Evolutionary conservation across 1,140 invertebrate genomes (phyloP).

Genomic region (Meloidogyne chitwoodi): DNA sequence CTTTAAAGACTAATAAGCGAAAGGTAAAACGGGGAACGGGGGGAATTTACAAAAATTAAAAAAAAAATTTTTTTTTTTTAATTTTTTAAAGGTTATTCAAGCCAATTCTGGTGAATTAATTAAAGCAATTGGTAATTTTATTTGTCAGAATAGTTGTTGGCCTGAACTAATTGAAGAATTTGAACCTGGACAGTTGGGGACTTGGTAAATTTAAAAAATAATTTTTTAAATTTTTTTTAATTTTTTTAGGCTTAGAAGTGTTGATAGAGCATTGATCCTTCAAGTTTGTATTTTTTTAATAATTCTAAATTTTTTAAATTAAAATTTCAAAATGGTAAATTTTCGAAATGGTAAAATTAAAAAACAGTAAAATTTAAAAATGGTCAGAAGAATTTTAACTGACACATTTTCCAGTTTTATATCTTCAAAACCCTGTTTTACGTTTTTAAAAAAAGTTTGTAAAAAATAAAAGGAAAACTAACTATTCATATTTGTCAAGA

Average conservation of each 20-base stretch:
- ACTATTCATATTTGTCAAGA: not conserved
- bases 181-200: slow-evolving; percentile 17
- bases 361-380: too few relatives aligned
- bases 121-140: slow-evolving; percentile 23
- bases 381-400: not conserved
- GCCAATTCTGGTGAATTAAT: slow-evolving; percentile 34
- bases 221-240: slow-evolving; percentile 27
- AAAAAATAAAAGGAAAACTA: not conserved
- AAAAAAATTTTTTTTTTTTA: not conserved
- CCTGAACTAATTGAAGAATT: not conserved
- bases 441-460: not conserved
- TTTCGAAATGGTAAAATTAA: too few relatives aligned
- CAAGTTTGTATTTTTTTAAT: slow-evolving; percentile 25
- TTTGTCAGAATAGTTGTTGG: slow-evolving; percentile 17
- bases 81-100: slow-evolving; percentile 21
- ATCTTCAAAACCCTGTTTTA: not conserved
- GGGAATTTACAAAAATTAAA: too few relatives aligned
- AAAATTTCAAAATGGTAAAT: too few relatives aligned
- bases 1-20: not conserved
- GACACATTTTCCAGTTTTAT: not conserved
- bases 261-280: slow-evolving; percentile 42
- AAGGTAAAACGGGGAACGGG: not conserved
- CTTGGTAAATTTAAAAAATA: slow-evolving; percentile 1
- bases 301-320: slow-evolving; percentile 11
- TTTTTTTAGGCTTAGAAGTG: slow-evolving; percentile 38